phyloP scores from a whole-genome alignment of 2,113 vertebrate genomes.

The Eulemur macaco region DNA sequence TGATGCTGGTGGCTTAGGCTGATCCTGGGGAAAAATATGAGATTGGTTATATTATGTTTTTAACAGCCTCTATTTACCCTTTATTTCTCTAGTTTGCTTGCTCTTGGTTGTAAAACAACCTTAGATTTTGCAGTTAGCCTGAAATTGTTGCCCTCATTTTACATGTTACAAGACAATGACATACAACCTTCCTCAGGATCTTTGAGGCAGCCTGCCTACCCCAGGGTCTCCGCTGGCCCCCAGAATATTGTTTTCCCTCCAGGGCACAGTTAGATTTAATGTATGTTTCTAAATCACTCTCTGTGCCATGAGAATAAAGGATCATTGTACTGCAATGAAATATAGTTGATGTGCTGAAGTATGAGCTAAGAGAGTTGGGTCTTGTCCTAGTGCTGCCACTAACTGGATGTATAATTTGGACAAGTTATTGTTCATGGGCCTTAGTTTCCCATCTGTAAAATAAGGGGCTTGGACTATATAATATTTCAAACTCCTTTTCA shows the following conservation, averaged over 20 bases:
- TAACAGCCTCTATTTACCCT: background rate
- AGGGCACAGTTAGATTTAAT: background rate
- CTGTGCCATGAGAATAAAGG: constrained; percentile 25
- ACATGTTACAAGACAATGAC: background rate
- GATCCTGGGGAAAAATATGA: background rate
- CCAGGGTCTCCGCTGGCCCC: background rate
- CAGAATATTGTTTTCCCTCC: background rate
- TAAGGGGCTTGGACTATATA: constrained; percentile 19
- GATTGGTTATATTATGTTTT: background rate
- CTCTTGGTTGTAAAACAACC: background rate
- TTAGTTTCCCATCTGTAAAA: constrained; percentile 46
- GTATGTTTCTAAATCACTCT: constrained; percentile 34
- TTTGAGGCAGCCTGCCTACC: background rate
- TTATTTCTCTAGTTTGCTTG: background rate
- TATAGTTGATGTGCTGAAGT: background rate
- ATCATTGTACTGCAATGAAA: constrained; percentile 3
- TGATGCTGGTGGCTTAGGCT: background rate
- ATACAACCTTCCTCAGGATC: background rate
- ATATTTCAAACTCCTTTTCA: background rate
- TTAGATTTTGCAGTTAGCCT: background rate
- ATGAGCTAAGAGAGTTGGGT: constrained; percentile 5
- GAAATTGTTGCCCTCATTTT: background rate
- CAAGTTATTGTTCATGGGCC: background rate
- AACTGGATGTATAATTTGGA: constrained; percentile 35
- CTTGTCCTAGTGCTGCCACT: background rate